Evolutionary conservation across 2,888 invertebrate species (phyloP).

Genomic region (Tenthredo scrophulariae): DNA sequence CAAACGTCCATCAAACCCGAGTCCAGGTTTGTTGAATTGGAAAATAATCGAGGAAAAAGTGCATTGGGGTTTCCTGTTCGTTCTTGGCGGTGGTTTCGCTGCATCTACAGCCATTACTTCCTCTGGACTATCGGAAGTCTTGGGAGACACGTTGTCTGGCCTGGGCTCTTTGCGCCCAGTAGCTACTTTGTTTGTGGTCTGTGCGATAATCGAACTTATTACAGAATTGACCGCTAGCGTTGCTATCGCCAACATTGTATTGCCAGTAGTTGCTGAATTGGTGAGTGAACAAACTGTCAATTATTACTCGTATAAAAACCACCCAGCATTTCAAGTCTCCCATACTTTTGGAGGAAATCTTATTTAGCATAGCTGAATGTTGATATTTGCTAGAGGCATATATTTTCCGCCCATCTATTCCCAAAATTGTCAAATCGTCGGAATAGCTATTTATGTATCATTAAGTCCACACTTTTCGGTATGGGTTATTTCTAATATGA

Average conservation of each 20-base stretch:
- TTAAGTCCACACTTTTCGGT: no score
- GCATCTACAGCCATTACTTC: slow-evolving; percentile 91
- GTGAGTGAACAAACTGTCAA: slow-evolving; percentile 75
- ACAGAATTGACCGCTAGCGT: slow-evolving; percentile 96
- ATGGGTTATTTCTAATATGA: no score
- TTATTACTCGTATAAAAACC: not conserved
- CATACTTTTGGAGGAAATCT: not conserved
- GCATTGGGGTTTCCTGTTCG: slow-evolving; percentile 94
- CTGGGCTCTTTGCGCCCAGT: slow-evolving; percentile 83
- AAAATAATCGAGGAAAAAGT: slow-evolving; percentile 90
- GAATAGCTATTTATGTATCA: no score
- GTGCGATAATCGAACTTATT: slow-evolving; percentile 88
- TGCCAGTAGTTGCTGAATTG: slow-evolving; percentile 91
- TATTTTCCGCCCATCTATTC: not conserved
- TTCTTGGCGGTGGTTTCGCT: slow-evolving; percentile 95
- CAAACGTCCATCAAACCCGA: slow-evolving; percentile 83
- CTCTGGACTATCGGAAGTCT: slow-evolving; percentile 88
- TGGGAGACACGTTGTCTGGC: slow-evolving; percentile 86
- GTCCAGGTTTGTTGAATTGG: slow-evolving; percentile 90
- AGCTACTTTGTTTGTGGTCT: slow-evolving; percentile 87
- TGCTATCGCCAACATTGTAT: slow-evolving; percentile 92
- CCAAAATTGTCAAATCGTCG: not conserved
- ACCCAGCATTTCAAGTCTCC: not conserved
- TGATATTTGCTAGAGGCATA: not conserved
- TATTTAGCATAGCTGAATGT: not conserved